Percentiles rank a stretch among this genome's conserved stretches.
Conservation (phyloP, 2,888 invertebrate genomes). For the Drosophila differens region DNA sequence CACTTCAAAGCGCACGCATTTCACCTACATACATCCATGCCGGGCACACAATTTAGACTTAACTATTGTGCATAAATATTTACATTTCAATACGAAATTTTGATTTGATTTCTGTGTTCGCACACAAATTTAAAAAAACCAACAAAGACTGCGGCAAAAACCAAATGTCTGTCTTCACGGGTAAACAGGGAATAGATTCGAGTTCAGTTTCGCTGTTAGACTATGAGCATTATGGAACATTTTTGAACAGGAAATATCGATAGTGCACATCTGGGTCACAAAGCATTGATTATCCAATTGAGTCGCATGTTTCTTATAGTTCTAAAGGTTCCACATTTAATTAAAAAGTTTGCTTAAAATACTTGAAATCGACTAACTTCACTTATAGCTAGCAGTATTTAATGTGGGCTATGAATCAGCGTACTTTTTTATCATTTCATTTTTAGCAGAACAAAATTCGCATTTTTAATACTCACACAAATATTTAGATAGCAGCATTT, state of each 20-base stretch:
- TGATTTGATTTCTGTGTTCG: constrained; percentile 73
- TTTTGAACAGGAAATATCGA: constrained; percentile 50
- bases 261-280: constrained; percentile 19
- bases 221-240: constrained; percentile 20
- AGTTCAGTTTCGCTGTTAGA: constrained; percentile 19
- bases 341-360: neutral
- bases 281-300: constrained; percentile 28
- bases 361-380: neutral
- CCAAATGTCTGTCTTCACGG: constrained; percentile 48
- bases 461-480: constrained; percentile 16
- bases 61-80: constrained; percentile 69
- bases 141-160: constrained; percentile 52
- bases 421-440: neutral
- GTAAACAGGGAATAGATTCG: constrained; percentile 43
- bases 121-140: constrained; percentile 65
- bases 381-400: neutral
- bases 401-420: neutral
- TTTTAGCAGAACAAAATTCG: constrained; percentile 15
- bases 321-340: neutral
- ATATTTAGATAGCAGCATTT: constrained; percentile 22
- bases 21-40: constrained; percentile 50
- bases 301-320: neutral
- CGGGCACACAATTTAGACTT: constrained; percentile 47
- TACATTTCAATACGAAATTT: constrained; percentile 77
- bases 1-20: constrained; percentile 78